Evolutionary conservation across 2,113 vertebrate species (phyloP), one percentile per base, ranked within the genome.

Genomic region (Catharus minimus): DNA sequence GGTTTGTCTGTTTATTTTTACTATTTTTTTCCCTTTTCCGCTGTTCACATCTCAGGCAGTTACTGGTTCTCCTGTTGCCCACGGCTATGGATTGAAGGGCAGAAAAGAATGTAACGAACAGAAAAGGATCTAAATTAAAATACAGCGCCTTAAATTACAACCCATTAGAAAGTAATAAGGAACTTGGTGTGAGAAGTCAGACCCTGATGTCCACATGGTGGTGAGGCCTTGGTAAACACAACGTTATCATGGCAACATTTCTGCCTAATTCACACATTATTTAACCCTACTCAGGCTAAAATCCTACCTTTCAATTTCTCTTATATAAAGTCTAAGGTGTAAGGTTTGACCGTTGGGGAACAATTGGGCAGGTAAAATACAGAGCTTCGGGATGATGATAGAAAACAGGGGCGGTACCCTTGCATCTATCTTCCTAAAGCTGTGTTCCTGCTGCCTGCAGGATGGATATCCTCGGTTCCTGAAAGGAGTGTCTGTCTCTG

Each of bases 221-320:
- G 24, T 32, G 74, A 82, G 78, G 61, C 64, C 85, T 78, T 22
- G 41, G n/a, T 52, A 86, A 92, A 75, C 30, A 49, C 30, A 74
- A 21, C 32, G 9, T 53, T 89, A 76, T 65, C 15, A 10, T 1
- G 15, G 38, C 33, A 88, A 68, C 56, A 33, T 88, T 81, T 67
- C 65, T 90, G 39, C 73, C 61, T 78, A 90, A 6, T 92, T 95
- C 52, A 81, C 77, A 81, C 68, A 27, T 81, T 92, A 88, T 86
- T 86, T 20, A 74, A 41, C 24, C 38, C 36, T 71, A 44, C 39
- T 64, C 21, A 44, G 52, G 61, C 60, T 88, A 77, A 86, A 92
- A 91, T 43, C n/a, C 44, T 36, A 33, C 44, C 39, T 86, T 62
- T 24, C 53, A 71, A 27, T 92, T 90, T 83, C 36, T 36, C 16